Evolutionary conservation across 2,888 invertebrate species (phyloP).

Genomic region (Prostheceraeus crozeri): DNA sequence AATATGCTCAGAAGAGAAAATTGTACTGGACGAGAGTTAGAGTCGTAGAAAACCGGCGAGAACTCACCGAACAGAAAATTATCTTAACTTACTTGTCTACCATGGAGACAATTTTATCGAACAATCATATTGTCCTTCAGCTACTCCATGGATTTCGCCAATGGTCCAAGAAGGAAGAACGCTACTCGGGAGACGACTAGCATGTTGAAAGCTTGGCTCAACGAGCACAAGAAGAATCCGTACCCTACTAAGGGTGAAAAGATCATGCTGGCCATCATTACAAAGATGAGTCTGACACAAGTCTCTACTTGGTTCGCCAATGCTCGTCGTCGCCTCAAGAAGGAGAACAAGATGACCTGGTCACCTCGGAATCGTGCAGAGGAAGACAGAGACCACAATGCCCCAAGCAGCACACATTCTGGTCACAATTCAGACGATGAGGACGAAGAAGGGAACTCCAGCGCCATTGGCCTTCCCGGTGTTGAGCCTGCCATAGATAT

Average conservation of each 20-base stretch:
- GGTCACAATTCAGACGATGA: background rate
- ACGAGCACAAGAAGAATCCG: constrained; percentile 90
- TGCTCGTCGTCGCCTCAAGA: constrained; percentile 81
- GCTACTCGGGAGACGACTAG: constrained; percentile 94
- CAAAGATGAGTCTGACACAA: constrained; percentile 80
- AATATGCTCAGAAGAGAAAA: too few relatives aligned
- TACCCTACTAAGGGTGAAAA: constrained; percentile 92
- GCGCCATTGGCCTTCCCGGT: too few relatives aligned
- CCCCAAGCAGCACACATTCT: background rate
- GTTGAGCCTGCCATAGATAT: too few relatives aligned
- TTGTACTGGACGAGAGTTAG: too few relatives aligned
- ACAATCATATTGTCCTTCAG: too few relatives aligned
- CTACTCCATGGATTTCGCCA: constrained; percentile 25
- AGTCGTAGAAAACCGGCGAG: too few relatives aligned
- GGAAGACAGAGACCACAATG: constrained; percentile 15
- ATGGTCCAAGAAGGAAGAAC: constrained; percentile 71
- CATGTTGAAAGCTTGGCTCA: constrained; percentile 91
- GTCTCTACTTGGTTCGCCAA: constrained; percentile 96
- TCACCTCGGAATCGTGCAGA: constrained; percentile 70
- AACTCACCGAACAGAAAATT: too few relatives aligned
- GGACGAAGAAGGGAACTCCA: constrained; percentile 15
- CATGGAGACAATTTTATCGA: too few relatives aligned
- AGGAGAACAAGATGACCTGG: constrained; percentile 97
- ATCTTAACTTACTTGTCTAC: too few relatives aligned
- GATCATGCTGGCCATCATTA: constrained; percentile 86